Conservation (phyloP, 2,113 vertebrate genomes). For the Gymnarchus niloticus region DNA sequence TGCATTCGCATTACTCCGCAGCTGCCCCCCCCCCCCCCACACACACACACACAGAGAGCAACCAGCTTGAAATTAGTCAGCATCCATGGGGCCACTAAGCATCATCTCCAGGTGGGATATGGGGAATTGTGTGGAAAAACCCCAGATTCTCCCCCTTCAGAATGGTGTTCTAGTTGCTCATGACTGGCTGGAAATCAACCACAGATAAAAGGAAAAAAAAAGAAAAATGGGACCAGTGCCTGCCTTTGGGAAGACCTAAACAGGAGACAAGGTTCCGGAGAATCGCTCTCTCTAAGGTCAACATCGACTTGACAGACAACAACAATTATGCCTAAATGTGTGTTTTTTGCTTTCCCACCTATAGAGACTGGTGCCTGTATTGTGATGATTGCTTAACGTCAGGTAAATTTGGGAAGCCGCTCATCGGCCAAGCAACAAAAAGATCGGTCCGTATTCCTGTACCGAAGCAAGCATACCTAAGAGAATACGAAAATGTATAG, state of each 20-base stretch:
- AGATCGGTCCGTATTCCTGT: no score
- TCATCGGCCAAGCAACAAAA: no score
- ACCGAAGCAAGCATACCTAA: no score
- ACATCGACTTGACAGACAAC: background rate
- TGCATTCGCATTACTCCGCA: slow-evolving; percentile 35
- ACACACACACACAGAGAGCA: slow-evolving; percentile 28
- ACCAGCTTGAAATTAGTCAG: slow-evolving; percentile 33
- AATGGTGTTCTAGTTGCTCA: background rate
- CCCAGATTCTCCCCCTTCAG: background rate
- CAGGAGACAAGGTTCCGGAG: background rate
- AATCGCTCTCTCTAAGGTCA: background rate
- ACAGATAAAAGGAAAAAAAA: background rate
- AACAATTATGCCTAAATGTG: no score
- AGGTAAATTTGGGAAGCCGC: no score
- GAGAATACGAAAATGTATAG: no score
- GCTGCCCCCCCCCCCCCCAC: no score
- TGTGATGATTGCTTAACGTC: no score
- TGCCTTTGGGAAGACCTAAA: background rate
- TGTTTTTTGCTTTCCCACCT: background rate
- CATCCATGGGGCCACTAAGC: slow-evolving; percentile 32
- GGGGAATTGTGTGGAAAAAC: slow-evolving; percentile 20
- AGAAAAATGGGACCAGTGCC: background rate
- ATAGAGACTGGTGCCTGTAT: no score
- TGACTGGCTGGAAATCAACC: background rate
- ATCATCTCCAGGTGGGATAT: slow-evolving; percentile 31